phyloP scores from a whole-genome alignment of 2,797 vertebrate genomes.

The Aphelocoma californica region DNA sequence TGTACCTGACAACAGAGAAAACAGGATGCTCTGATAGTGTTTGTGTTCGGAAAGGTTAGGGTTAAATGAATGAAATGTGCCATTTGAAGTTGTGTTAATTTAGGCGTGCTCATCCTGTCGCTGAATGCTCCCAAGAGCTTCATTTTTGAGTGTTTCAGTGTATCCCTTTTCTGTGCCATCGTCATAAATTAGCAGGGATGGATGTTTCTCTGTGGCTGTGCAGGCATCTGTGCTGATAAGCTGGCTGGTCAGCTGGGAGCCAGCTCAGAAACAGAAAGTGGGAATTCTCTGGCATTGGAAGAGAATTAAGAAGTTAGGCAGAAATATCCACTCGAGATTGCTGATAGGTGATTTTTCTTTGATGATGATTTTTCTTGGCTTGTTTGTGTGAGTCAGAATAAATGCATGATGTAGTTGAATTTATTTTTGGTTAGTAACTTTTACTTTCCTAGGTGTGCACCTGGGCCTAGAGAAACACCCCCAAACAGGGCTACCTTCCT shows the following conservation, averaged over 20 bases:
- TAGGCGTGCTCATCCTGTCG: neutral
- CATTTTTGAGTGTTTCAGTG: neutral
- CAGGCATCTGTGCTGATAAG: conserved; percentile 6
- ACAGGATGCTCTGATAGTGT: neutral
- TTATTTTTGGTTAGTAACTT: neutral
- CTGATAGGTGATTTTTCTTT: neutral
- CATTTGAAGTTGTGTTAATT: neutral
- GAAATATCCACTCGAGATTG: neutral
- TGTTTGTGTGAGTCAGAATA: neutral
- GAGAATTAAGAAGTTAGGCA: neutral
- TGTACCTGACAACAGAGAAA: neutral
- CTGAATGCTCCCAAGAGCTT: neutral
- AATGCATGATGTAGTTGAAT: neutral
- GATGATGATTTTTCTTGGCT: neutral
- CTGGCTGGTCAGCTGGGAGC: neutral
- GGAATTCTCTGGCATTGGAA: neutral
- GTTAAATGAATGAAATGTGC: neutral
- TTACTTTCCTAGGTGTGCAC: neutral
- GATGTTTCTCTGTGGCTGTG: neutral
- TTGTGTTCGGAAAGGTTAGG: neutral
- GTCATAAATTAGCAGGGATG: neutral
- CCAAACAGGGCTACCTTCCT: neutral
- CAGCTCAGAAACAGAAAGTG: neutral
- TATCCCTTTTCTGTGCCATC: neutral
- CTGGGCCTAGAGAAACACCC: neutral